Evolutionary conservation across 2,888 invertebrate genomes (phyloP).

Genomic region (Cepaea hortensis): DNA sequence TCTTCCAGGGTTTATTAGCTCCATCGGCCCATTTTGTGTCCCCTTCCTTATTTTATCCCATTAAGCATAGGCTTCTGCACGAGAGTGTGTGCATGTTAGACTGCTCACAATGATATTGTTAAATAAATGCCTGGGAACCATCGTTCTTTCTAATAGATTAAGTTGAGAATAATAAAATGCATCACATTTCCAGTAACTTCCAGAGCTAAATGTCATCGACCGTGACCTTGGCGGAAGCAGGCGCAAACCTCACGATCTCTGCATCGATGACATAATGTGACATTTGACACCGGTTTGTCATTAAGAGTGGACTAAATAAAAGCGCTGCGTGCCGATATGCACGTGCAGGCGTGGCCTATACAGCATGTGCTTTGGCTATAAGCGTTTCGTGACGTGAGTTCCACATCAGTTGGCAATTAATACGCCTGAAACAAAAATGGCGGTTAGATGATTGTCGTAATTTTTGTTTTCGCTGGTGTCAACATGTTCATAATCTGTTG

Average conservation of each 20-base stretch:
- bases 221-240: background rate
- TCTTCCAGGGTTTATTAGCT: too few species aligned
- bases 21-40: too few species aligned
- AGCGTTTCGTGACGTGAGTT: background rate
- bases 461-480: background rate
- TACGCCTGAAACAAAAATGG: too few species aligned
- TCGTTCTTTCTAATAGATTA: too few species aligned
- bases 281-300: conserved; percentile 31
- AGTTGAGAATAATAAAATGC: too few species aligned
- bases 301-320: conserved; percentile 20
- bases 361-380: background rate
- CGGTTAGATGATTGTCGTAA: background rate
- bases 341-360: background rate
- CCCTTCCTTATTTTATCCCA: too few species aligned
- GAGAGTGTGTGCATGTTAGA: too few species aligned
- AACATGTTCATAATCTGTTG: background rate
- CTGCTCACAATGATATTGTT: too few species aligned
- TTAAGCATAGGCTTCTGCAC: too few species aligned
- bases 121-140: too few species aligned
- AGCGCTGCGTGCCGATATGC: background rate
- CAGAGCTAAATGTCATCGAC: background rate
- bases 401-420: too few species aligned
- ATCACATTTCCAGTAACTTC: background rate
- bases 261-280: conserved; percentile 1
- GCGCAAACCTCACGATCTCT: background rate